These are phyloP conservation scores for Alosa sapidissima DNA, from an alignment of 2,797 vertebrate species.

Conservation along the genomic window DNA sequence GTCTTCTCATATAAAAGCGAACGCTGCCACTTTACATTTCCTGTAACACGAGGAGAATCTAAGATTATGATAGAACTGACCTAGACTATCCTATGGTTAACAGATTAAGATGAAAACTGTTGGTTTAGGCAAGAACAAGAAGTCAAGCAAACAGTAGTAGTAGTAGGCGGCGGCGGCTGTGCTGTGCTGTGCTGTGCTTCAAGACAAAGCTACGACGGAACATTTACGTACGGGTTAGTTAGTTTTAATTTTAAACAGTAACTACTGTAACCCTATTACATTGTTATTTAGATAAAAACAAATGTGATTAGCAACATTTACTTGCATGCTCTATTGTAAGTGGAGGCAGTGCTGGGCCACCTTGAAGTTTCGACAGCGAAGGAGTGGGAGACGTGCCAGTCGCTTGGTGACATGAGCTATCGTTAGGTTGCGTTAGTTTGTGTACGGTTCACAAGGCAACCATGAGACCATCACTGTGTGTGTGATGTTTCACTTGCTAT, in stretches of 20 bases:
- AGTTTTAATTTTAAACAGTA: not conserved
- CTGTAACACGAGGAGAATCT: too few species aligned
- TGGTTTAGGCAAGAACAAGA: not conserved
- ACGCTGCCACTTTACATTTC: too few species aligned
- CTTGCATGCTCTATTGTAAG: not conserved
- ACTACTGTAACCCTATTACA: not conserved
- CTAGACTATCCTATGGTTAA: not conserved
- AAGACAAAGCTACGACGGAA: not conserved
- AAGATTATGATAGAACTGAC: not conserved
- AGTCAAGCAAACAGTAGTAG: not conserved
- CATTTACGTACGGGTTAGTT: not conserved
- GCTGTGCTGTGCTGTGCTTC: not conserved
- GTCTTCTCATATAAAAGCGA: not conserved
- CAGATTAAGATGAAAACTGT: not conserved
- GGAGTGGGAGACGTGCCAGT: constrained; percentile 34
- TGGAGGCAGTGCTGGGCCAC: not conserved
- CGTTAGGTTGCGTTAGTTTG: constrained; percentile 55
- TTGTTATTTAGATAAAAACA: not conserved
- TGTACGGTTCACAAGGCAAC: constrained; percentile 69
- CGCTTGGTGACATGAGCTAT: constrained; percentile 59
- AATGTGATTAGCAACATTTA: not conserved
- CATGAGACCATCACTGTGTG: not conserved
- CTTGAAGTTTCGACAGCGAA: not conserved
- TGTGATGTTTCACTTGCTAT: not conserved
- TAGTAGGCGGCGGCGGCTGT: not conserved